A percentile compares a stretch with the other conserved stretches of the same genome.
These are phyloP conservation scores for Odontomachus brunneus DNA, from an alignment of 1,140 invertebrate genomes.

Conservation along the genomic window DNA sequence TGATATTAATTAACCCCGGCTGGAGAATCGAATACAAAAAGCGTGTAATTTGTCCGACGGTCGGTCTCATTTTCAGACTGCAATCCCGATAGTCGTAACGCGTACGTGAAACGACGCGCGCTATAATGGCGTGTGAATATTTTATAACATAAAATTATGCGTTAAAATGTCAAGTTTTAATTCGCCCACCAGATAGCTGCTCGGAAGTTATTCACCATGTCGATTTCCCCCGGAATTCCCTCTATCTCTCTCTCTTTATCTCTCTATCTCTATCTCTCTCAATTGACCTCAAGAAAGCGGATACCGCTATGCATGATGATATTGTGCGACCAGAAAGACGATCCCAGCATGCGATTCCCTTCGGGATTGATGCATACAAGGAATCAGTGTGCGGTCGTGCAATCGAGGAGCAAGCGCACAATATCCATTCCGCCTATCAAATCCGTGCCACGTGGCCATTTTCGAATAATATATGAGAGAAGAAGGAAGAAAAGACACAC, in stretches of 20 bases:
- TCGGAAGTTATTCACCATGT: not conserved
- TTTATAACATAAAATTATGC: constrained; percentile 3
- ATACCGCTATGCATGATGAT: constrained; percentile 5
- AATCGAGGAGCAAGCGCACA: constrained; percentile 40
- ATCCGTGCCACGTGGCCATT: not conserved
- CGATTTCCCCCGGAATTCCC: no score
- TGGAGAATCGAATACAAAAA: constrained; percentile 7
- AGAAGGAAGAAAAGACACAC: constrained; percentile 13
- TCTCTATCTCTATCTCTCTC: not conserved
- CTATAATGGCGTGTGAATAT: constrained; percentile 12
- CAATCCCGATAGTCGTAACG: not conserved
- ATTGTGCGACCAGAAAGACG: constrained; percentile 17
- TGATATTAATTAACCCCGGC: constrained; percentile 39
- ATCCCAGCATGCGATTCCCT: constrained; percentile 26
- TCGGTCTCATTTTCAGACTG: not conserved
- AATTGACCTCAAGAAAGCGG: constrained; percentile 32
- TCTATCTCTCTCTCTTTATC: no score
- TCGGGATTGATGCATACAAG: constrained; percentile 28
- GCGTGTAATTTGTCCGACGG: not conserved
- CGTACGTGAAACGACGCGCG: not conserved
- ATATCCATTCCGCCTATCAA: constrained; percentile 18
- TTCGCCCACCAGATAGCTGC: not conserved
- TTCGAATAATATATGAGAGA: not conserved
- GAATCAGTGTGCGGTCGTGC: constrained; percentile 53
- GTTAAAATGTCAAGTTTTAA: constrained; percentile 1